Conservation (phyloP, 2,797 vertebrate genomes). For the Urocyon cinereoargenteus region DNA sequence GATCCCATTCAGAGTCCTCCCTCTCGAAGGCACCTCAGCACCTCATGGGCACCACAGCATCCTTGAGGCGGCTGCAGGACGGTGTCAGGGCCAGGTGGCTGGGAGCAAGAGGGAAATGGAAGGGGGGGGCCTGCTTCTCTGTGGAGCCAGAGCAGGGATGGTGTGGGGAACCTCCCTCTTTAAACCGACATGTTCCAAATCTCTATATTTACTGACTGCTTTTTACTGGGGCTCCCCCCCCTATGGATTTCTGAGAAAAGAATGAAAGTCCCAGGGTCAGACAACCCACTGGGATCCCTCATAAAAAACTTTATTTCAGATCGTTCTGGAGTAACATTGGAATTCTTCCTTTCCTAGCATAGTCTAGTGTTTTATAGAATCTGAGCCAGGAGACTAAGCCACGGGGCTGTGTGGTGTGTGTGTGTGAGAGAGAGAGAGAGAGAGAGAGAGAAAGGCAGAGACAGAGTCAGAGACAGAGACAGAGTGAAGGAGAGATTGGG, state of each 20-base stretch:
- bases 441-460: neutral
- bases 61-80: rapidly evolving
- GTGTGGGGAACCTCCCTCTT: neutral
- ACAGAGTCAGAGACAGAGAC: neutral
- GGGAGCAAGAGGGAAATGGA: neutral
- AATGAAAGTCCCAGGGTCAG: neutral
- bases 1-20: neutral
- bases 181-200: neutral
- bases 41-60: too few species aligned
- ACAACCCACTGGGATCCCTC: neutral
- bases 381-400: neutral
- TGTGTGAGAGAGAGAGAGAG: neutral
- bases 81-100: rapidly evolving
- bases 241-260: neutral
- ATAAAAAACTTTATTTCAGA: slow-evolving; percentile 32
- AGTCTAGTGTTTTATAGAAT: neutral
- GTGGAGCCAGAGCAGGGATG: neutral
- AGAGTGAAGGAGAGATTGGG: neutral
- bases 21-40: neutral
- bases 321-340: neutral
- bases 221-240: neutral
- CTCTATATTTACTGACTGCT: neutral
- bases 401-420: neutral
- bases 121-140: neutral
- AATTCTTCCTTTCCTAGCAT: neutral